A percentile compares a stretch with the other conserved stretches of the same genome.
These are phyloP conservation scores for Steinernema carpocapsae DNA, from an alignment of 2,888 invertebrate species.

Conservation along the genomic window DNA sequence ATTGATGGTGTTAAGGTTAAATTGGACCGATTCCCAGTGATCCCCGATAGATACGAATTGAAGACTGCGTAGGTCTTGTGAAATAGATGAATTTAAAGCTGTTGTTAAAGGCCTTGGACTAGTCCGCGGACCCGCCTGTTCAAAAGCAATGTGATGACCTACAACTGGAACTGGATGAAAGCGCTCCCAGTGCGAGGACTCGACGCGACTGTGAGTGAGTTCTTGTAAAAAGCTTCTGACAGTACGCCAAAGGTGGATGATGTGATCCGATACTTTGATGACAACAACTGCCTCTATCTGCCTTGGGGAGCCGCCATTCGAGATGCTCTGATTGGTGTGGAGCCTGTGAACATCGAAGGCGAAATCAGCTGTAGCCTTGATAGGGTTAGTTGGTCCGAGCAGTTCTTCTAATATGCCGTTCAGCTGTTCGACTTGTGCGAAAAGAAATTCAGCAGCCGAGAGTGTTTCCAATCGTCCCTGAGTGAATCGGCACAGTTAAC, in stretches of 20 bases:
- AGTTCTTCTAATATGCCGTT: not conserved
- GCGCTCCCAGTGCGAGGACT: slow-evolving; percentile 5
- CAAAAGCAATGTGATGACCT: not conserved
- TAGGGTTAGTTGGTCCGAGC: slow-evolving; percentile 17
- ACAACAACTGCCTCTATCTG: slow-evolving; percentile 6
- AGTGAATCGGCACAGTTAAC: not conserved
- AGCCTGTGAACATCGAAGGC: slow-evolving; percentile 27
- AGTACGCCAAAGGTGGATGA: not conserved
- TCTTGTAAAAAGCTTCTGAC: not conserved
- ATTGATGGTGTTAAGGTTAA: not conserved
- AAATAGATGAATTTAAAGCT: not conserved
- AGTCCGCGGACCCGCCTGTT: not conserved
- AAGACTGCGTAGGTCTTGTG: not conserved
- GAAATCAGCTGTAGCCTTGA: slow-evolving; percentile 35
- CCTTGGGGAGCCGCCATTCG: not conserved
- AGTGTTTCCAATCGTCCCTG: slow-evolving; percentile 1
- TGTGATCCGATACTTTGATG: slow-evolving; percentile 12
- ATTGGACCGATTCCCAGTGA: not conserved
- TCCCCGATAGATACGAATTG: not conserved
- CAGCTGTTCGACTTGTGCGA: slow-evolving; percentile 32
- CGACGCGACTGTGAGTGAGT: not conserved
- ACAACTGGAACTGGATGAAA: slow-evolving; percentile 30
- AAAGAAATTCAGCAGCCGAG: slow-evolving; percentile 4
- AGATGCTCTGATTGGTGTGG: not conserved
- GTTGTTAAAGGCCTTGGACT: not conserved